Conservation (phyloP, 2,888 invertebrate species). For the Crepidodera aurea region DNA sequence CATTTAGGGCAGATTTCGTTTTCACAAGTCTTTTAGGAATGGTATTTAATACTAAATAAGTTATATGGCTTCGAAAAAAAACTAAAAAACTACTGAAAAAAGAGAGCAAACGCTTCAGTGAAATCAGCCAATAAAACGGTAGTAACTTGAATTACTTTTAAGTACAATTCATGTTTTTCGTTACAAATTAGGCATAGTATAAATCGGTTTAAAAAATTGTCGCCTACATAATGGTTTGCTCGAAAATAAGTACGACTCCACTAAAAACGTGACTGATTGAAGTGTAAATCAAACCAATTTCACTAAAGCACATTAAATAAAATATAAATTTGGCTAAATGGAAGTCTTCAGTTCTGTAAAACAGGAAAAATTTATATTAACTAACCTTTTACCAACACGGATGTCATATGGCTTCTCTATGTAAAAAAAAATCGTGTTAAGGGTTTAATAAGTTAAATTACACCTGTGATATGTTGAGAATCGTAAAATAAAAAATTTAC, state of each 20-base stretch:
- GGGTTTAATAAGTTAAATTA: too few species aligned
- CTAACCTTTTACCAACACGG: not conserved
- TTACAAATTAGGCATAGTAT: too few species aligned
- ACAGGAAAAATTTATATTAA: not conserved
- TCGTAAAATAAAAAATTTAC: too few species aligned
- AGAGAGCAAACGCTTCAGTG: conserved; percentile 24
- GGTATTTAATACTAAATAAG: conserved; percentile 25
- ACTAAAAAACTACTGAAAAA: conserved; percentile 23
- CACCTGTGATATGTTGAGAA: too few species aligned
- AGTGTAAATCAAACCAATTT: not conserved
- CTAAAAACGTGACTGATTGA: not conserved
- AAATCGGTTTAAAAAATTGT: too few species aligned
- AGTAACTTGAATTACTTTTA: not conserved
- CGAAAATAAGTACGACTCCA: not conserved
- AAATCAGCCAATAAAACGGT: conserved; percentile 2
- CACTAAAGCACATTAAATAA: not conserved
- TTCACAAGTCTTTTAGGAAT: conserved; percentile 35
- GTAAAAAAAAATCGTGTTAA: not conserved
- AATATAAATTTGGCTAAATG: conserved; percentile 2
- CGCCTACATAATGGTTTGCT: too few species aligned
- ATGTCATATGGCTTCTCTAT: not conserved
- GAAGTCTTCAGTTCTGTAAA: not conserved
- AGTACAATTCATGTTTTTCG: not conserved
- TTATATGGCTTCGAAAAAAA: conserved; percentile 20
- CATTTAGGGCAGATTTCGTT: conserved; percentile 32